Conservation (phyloP, 2,888 invertebrate species). For the Drosophila borborema region DNA sequence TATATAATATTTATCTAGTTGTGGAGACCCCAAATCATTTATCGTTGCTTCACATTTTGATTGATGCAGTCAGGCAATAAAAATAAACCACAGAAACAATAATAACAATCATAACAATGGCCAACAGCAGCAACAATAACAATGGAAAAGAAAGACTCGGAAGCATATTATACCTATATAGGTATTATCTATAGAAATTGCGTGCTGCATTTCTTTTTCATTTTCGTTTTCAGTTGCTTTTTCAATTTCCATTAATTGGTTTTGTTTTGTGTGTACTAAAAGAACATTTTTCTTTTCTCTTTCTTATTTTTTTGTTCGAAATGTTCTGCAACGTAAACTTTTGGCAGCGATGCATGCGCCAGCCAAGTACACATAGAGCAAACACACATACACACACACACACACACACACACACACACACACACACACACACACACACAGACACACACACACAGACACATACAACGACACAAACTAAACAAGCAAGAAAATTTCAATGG, state of each 20-base stretch:
- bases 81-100: slow-evolving; percentile 14
- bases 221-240: slow-evolving; percentile 22
- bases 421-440: too few species aligned
- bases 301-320: slow-evolving; percentile 10
- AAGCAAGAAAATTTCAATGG: not conserved
- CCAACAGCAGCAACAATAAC: not conserved
- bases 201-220: slow-evolving; percentile 26
- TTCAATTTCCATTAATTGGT: slow-evolving; percentile 51
- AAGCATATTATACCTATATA: slow-evolving; percentile 5
- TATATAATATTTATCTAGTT: slow-evolving; percentile 29
- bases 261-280: slow-evolving; percentile 13
- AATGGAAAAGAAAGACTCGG: not conserved
- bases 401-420: not conserved
- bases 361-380: not conserved
- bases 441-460: not conserved
- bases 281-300: slow-evolving; percentile 16
- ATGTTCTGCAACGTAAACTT: slow-evolving; percentile 43
- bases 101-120: slow-evolving; percentile 11
- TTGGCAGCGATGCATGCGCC: slow-evolving; percentile 36
- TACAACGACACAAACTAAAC: not conserved
- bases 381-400: not conserved
- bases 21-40: slow-evolving; percentile 19
- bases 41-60: slow-evolving; percentile 35
- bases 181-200: slow-evolving; percentile 37
- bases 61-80: slow-evolving; percentile 37